Evolutionary conservation across 2,797 vertebrate genomes (phyloP).

Genomic region (Platyrinchus mystaceus): DNA sequence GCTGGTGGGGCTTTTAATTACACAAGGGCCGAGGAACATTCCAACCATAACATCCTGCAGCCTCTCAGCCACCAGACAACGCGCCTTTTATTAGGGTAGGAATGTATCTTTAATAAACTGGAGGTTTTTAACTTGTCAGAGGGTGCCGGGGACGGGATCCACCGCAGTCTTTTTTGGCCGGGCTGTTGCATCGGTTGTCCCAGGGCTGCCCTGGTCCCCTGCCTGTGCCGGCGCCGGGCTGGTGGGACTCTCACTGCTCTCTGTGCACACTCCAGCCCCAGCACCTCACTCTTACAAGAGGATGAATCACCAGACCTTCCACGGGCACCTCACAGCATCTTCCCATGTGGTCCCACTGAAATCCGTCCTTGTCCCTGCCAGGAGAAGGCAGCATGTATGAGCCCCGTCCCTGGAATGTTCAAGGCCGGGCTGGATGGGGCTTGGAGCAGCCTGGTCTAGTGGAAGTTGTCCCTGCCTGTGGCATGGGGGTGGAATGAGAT

Average conservation of each 20-base stretch:
- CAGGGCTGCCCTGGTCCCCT: fast-evolving
- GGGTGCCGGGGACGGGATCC: not conserved
- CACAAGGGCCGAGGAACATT: conserved; percentile 32
- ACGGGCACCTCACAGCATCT: not conserved
- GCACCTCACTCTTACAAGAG: not conserved
- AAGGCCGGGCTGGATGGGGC: not conserved
- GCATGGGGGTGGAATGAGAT: not conserved
- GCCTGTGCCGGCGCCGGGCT: fast-evolving
- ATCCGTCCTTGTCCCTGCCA: fast-evolving
- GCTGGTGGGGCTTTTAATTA: conserved; percentile 30
- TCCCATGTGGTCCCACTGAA: fast-evolving
- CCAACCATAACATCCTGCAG: conserved; percentile 65
- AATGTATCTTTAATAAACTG: conserved; percentile 55
- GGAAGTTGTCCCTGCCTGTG: not conserved
- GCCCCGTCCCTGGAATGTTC: not conserved
- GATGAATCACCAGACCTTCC: fast-evolving
- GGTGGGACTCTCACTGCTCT: fast-evolving
- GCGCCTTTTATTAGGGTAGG: not conserved
- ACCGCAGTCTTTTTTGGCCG: fast-evolving
- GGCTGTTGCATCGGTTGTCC: not conserved
- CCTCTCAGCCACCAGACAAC: conserved; percentile 38
- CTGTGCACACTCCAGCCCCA: fast-evolving
- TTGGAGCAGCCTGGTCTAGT: not conserved
- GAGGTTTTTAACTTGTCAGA: not conserved
- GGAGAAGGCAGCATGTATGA: not conserved